Conservation (phyloP, 2,113 vertebrate genomes). For the Gasterosteus aculeatus region DNA sequence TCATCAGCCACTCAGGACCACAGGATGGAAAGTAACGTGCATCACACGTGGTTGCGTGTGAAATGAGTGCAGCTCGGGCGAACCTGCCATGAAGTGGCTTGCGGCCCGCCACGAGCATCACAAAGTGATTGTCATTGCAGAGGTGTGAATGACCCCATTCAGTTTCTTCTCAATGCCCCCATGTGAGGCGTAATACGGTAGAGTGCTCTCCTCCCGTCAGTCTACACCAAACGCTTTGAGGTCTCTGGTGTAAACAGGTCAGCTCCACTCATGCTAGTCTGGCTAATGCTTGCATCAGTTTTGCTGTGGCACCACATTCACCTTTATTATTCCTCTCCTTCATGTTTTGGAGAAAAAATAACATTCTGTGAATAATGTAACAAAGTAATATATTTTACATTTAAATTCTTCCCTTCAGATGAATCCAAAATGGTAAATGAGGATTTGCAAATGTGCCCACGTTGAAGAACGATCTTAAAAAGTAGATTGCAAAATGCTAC, state of each 20-base stretch:
- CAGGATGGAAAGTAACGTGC: slow-evolving; percentile 20
- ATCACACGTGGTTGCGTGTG: slow-evolving; percentile 19
- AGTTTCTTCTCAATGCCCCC: slow-evolving; percentile 6
- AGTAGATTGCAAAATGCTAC: not conserved
- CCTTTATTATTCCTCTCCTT: not conserved
- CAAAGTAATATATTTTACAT: slow-evolving; percentile 6
- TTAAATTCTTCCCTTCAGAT: not conserved
- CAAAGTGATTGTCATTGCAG: slow-evolving; percentile 34
- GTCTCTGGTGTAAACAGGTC: not conserved
- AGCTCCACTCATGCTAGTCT: not conserved
- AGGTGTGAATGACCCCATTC: slow-evolving; percentile 41
- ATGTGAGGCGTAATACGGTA: slow-evolving; percentile 7
- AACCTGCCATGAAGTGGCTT: slow-evolving; percentile 21
- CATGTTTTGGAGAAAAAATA: slow-evolving; percentile 3
- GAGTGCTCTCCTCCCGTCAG: not conserved
- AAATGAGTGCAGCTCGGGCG: slow-evolving; percentile 21
- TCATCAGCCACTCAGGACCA: slow-evolving; percentile 14
- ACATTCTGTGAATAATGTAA: slow-evolving; percentile 23
- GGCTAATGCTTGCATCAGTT: not conserved
- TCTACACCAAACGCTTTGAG: not conserved
- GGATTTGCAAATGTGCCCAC: not conserved
- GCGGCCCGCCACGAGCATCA: slow-evolving; percentile 11
- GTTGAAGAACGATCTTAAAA: not conserved
- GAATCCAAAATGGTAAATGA: not conserved
- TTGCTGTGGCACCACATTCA: not conserved